Evolutionary conservation across 2,113 vertebrate genomes (phyloP).

Genomic region (Indicator maculatus): DNA sequence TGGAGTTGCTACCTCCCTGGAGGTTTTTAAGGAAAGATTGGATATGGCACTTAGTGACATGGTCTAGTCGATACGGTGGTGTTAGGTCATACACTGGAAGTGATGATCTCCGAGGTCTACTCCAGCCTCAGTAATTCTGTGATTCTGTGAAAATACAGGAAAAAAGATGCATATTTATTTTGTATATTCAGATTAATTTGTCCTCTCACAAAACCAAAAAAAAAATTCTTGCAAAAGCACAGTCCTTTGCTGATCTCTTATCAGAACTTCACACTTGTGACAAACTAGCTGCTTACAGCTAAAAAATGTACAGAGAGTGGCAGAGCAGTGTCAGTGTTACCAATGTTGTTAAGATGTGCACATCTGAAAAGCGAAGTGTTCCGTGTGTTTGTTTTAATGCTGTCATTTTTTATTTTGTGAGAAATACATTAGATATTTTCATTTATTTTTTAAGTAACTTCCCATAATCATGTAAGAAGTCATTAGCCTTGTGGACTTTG

Average conservation of each 20-base stretch:
- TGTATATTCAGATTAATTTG: neutral
- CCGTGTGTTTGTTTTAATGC: slow-evolving; percentile 12
- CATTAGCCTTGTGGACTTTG: neutral
- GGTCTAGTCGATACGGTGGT: too few species aligned
- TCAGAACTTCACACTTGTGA: neutral
- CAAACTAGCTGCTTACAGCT: neutral
- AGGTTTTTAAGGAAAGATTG: too few species aligned
- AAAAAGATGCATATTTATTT: neutral
- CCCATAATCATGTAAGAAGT: neutral
- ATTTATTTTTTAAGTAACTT: neutral
- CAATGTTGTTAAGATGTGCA: neutral
- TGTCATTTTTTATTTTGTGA: slow-evolving; percentile 1
- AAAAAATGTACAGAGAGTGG: neutral
- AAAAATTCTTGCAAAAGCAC: neutral
- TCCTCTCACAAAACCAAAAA: neutral
- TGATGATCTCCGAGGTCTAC: too few species aligned
- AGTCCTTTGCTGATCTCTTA: neutral
- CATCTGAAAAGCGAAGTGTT: neutral
- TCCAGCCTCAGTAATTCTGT: too few species aligned
- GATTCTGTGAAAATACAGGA: neutral
- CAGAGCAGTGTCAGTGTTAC: neutral
- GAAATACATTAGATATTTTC: neutral
- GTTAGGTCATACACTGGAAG: too few species aligned
- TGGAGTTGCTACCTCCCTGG: too few species aligned
- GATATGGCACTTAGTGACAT: too few species aligned